phyloP scores from a whole-genome alignment of 2,113 vertebrate genomes.

The Rhea americana region DNA sequence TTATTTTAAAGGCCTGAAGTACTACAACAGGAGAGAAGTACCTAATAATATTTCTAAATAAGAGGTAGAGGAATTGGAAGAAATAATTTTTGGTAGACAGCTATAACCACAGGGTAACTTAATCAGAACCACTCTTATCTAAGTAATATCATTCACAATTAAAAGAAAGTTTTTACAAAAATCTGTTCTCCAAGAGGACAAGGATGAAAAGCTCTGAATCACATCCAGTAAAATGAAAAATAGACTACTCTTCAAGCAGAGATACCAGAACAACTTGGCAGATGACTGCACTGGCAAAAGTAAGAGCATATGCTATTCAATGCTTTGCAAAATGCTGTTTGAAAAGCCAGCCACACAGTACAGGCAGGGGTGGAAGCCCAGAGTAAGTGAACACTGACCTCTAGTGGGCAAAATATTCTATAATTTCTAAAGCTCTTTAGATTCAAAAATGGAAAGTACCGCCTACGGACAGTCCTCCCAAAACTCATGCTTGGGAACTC shows the following conservation, averaged over 20 bases:
- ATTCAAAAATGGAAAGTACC: neutral
- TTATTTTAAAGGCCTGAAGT: neutral
- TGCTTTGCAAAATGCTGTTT: neutral
- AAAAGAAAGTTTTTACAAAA: neutral
- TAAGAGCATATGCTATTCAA: accelerated
- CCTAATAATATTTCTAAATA: neutral
- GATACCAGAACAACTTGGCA: neutral
- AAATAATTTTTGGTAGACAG: neutral
- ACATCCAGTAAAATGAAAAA: neutral
- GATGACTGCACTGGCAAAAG: neutral
- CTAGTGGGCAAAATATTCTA: neutral
- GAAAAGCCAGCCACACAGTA: accelerated
- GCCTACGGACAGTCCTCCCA: neutral
- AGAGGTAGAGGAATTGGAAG: neutral
- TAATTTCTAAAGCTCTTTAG: neutral
- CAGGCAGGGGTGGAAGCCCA: neutral
- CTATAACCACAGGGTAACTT: neutral
- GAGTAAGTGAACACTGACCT: constrained; percentile 19
- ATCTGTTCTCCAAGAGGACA: neutral
- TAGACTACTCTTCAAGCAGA: neutral
- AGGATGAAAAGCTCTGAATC: neutral
- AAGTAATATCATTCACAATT: neutral
- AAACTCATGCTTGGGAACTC: neutral
- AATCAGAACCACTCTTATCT: neutral
- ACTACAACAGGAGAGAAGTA: neutral